Percentiles rank a stretch among this genome's conserved stretches.
Conservation (phyloP, 2,888 invertebrate genomes). For the Meloe dianella region DNA sequence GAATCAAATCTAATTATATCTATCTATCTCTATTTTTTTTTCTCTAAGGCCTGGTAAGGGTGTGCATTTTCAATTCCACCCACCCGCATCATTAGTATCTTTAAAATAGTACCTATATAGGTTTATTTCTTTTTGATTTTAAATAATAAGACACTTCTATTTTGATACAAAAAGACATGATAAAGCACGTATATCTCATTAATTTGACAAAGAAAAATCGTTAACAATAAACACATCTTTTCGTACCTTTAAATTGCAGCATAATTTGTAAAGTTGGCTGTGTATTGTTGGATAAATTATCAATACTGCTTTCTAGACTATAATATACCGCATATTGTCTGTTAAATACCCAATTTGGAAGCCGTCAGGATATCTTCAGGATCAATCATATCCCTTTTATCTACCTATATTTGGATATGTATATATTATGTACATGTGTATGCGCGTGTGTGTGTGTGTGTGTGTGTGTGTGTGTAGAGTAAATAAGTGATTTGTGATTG, state of each 20-base stretch:
- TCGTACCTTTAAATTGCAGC: not conserved
- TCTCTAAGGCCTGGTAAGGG: too few relatives aligned
- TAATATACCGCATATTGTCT: conserved; percentile 57
- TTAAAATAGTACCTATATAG: too few relatives aligned
- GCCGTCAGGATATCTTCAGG: conserved; percentile 7
- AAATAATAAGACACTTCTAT: not conserved
- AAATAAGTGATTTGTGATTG: not conserved
- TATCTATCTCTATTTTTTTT: too few relatives aligned
- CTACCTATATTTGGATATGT: not conserved
- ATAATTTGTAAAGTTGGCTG: not conserved
- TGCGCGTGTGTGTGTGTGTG: not conserved
- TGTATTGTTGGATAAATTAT: conserved; percentile 12
- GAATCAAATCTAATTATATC: not conserved
- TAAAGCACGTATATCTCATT: not conserved
- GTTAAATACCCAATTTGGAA: conserved; percentile 51
- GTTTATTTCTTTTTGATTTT: too few relatives aligned
- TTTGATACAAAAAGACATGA: not conserved
- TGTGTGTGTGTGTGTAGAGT: not conserved
- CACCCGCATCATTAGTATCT: not conserved
- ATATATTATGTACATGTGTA: not conserved
- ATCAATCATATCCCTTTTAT: not conserved
- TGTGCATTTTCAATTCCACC: too few relatives aligned
- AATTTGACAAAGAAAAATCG: not conserved
- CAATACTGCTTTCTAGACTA: conserved; percentile 48
- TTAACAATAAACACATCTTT: not conserved